Percentiles rank a stretch among this genome's conserved stretches.
These are phyloP conservation scores for Etheostoma nigrum DNA, from an alignment of 2,797 vertebrate genomes.

Conservation along the genomic window DNA sequence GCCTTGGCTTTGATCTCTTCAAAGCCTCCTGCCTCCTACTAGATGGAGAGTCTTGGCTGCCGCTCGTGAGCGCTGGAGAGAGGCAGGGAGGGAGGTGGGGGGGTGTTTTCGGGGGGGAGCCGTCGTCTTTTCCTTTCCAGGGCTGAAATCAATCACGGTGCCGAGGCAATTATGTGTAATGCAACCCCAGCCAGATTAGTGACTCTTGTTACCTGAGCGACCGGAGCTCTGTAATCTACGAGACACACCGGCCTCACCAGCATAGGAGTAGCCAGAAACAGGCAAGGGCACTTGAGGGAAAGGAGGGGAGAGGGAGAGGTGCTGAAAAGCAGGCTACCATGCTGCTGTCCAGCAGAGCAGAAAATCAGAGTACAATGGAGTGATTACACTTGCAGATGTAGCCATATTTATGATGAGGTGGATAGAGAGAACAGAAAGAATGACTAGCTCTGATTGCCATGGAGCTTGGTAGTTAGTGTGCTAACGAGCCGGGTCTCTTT, in stretches of 20 bases:
- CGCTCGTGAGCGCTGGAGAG: conserved; percentile 89
- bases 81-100: conserved; percentile 74
- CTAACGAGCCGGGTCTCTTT: conserved; percentile 78
- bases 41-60: conserved; percentile 99
- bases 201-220: conserved; percentile 98
- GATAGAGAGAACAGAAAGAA: conserved; percentile 58
- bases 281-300: conserved; percentile 86
- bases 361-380: conserved; percentile 97
- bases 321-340: conserved; percentile 90
- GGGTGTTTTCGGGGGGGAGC: conserved; percentile 35
- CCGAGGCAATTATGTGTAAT: conserved; percentile 99
- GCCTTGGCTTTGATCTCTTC: conserved; percentile 99
- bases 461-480: conserved; percentile 73
- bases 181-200: conserved; percentile 95
- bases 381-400: conserved; percentile 99
- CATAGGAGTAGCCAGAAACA: conserved; percentile 77
- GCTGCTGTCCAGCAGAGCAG: conserved; percentile 95
- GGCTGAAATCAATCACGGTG: conserved; percentile 98
- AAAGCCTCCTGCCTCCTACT: conserved; percentile 99
- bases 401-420: conserved; percentile 86
- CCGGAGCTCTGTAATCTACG: conserved; percentile 83
- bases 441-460: conserved; percentile 65
- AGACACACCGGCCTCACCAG: conserved; percentile 70
- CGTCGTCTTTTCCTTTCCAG: conserved; percentile 85
- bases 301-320: conserved; percentile 81